phyloP scores from a whole-genome alignment of 1,140 invertebrate species.

The Drosophila orena region DNA sequence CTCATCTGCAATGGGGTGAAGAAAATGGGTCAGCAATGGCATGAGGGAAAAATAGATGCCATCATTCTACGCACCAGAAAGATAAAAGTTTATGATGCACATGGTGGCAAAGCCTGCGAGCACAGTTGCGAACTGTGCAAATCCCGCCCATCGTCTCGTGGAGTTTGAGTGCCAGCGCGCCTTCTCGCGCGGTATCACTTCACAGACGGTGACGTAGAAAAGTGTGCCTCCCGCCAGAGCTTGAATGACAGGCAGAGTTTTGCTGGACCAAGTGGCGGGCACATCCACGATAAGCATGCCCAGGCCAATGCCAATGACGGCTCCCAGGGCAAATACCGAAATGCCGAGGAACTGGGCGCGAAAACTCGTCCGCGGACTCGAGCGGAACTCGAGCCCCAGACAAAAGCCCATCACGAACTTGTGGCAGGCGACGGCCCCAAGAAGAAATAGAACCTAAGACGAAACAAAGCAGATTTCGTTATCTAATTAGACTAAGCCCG shows the following conservation, averaged over 20 bases:
- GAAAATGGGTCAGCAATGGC: neutral
- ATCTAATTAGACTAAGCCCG: constrained; percentile 54
- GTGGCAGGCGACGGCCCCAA: constrained; percentile 90
- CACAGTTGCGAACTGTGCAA: constrained; percentile 87
- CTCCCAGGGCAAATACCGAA: constrained; percentile 88
- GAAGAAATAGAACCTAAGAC: constrained; percentile 88
- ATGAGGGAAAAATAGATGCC: neutral
- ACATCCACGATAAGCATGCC: constrained; percentile 87
- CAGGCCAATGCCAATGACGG: constrained; percentile 88
- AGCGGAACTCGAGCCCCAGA: constrained; percentile 89
- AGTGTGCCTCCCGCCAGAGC: constrained; percentile 95
- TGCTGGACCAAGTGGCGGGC: constrained; percentile 83
- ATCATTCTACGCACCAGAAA: constrained; percentile 75
- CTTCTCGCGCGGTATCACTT: constrained; percentile 93
- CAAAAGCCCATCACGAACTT: constrained; percentile 93
- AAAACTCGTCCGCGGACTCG: constrained; percentile 84
- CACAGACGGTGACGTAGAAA: constrained; percentile 96
- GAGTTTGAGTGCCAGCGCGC: constrained; percentile 88
- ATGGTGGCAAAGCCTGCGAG: constrained; percentile 87
- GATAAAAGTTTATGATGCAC: constrained; percentile 86
- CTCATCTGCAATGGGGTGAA: constrained; percentile 41
- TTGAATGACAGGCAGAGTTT: constrained; percentile 87
- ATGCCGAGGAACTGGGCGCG: constrained; percentile 87
- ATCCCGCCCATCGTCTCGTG: constrained; percentile 86
- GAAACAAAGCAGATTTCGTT: constrained; percentile 28